Percentiles rank a stretch among this genome's conserved stretches.
These are phyloP conservation scores for Portevinia maculata DNA, from an alignment of 2,888 invertebrate genomes.

Conservation along the genomic window DNA sequence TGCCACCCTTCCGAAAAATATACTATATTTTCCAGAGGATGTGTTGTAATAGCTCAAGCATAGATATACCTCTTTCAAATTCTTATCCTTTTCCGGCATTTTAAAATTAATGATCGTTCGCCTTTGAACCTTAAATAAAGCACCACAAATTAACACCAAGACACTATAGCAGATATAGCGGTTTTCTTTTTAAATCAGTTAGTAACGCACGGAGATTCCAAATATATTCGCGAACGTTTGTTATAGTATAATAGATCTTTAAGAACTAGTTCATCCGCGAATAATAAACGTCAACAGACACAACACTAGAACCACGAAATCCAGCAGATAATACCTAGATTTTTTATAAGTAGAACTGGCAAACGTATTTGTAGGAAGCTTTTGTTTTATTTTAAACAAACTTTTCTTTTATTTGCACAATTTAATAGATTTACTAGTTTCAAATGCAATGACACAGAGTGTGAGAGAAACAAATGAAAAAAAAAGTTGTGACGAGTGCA, in stretches of 20 bases:
- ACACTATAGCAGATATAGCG: background rate
- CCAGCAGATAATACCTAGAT: constrained; percentile 45
- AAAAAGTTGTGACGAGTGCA: constrained; percentile 32
- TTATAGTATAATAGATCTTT: constrained; percentile 10
- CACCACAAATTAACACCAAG: constrained; percentile 19
- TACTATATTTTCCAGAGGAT: constrained; percentile 28
- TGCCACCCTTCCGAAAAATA: background rate
- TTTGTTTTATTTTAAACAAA: constrained; percentile 23
- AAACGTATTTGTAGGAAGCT: constrained; percentile 33
- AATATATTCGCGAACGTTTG: constrained; percentile 30
- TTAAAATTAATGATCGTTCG: constrained; percentile 41
- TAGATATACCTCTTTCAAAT: constrained; percentile 52
- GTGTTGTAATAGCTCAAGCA: constrained; percentile 22
- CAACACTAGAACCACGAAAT: constrained; percentile 22
- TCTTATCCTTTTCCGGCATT: constrained; percentile 60
- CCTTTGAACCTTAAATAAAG: constrained; percentile 14
- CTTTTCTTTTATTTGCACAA: constrained; percentile 20
- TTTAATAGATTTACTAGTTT: constrained; percentile 20
- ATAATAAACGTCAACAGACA: constrained; percentile 55
- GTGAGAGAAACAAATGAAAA: background rate
- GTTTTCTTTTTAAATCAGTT: too few relatives aligned
- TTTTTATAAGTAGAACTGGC: constrained; percentile 4
- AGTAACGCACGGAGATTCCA: constrained; percentile 29
- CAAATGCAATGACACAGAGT: constrained; percentile 10
- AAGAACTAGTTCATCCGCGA: constrained; percentile 39